phyloP scores from a whole-genome alignment of 2,113 vertebrate genomes.

The Halichoerus grypus region DNA sequence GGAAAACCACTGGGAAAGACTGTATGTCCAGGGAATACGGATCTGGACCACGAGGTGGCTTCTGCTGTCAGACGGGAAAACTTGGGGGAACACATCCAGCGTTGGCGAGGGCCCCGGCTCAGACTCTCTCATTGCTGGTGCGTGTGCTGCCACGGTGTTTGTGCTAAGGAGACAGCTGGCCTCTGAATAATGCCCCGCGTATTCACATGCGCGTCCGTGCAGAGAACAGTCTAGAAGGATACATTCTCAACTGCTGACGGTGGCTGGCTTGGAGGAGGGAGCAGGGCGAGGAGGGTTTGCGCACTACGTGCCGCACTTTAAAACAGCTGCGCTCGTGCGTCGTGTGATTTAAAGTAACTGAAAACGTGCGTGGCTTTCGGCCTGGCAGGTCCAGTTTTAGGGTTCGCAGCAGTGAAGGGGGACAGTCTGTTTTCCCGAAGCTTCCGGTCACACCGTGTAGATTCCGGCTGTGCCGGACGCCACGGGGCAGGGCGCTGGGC shows the following conservation, averaged over 20 bases:
- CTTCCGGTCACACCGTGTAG: rapidly evolving
- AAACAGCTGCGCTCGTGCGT: background rate
- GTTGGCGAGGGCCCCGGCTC: background rate
- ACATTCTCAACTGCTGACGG: rapidly evolving
- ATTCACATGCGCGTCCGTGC: rapidly evolving
- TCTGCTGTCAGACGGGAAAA: background rate
- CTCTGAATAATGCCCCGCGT: background rate
- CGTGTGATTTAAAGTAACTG: background rate
- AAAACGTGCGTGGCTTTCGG: background rate
- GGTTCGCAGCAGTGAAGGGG: background rate
- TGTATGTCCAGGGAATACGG: background rate
- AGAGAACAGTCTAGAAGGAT: background rate
- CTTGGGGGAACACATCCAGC: rapidly evolving
- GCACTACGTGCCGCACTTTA: background rate
- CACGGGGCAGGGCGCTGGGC: rapidly evolving
- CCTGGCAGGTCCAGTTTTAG: background rate
- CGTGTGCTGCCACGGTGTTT: background rate
- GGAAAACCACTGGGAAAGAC: background rate
- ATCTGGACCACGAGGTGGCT: background rate
- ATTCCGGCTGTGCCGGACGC: rapidly evolving
- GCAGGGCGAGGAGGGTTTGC: background rate
- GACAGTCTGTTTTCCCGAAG: background rate
- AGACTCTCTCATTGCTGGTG: background rate
- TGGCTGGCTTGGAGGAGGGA: background rate
- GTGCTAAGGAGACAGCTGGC: background rate